Evolutionary conservation across 2,888 invertebrate genomes (phyloP), one percentile per base, ranked within the genome.

Genomic region (Lymantria monacha): DNA sequence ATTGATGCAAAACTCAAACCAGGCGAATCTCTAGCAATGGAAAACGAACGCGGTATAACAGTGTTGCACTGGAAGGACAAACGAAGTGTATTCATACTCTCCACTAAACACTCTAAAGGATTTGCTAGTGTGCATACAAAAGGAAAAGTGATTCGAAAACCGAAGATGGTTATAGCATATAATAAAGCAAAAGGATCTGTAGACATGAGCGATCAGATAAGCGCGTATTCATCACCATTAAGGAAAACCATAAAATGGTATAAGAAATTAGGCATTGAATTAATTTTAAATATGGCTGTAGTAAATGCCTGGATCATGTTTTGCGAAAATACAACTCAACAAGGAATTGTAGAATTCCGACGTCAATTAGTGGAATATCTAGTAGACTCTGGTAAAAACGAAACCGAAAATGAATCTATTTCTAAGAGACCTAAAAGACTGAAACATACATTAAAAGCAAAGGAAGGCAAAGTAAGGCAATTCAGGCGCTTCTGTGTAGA

Each of bases 241-340:
- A 63, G 31, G 68, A 74, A 46, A 15, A 12, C 46, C 7, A 9
- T 46, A 46, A 74, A 73, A 57, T 74, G 63, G 65, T 73, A 74
- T 43, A 70, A 69, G 48, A 53, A 49, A 7, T n/a, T 55, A 7
- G 49, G 47, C 3, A 38, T 42, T 31, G 14, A 52, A 46, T 13
- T 51, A 7, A 36, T 55, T 9, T 59, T 52, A 12, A 53, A 31
- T 58, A 48, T 13, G 3, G 42, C 42, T 3, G 33, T 43, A 45
- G 48, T 61, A 57, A 53, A 55, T 59, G 50, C 62, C 53, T 55
- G 55, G 58, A 38, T 44, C 40, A 42, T 68, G 62, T 59, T 44
- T 41, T 44, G 44, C n/a, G 37, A 37, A 37, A 37, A 37, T 10
- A 37, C 7, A 11, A 37, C 11, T 11, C 7, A 37, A 37, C 3